Conservation (phyloP, 2,797 vertebrate genomes). For the Siniperca scherzeri region DNA sequence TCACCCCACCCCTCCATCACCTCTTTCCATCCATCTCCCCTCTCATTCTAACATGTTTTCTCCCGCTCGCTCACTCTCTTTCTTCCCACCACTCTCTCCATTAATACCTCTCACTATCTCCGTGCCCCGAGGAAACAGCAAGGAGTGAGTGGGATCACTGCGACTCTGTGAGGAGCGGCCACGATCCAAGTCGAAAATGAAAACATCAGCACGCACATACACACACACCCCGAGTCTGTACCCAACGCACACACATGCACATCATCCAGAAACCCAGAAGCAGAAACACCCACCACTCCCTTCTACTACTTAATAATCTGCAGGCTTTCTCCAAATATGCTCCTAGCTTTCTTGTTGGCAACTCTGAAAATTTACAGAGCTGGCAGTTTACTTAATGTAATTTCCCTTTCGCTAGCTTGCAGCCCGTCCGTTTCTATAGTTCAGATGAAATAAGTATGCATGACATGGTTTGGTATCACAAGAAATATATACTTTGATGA, state of each 20-base stretch:
- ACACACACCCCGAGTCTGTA: not conserved
- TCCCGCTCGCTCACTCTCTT: conserved; percentile 14
- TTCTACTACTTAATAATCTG: conserved; percentile 47
- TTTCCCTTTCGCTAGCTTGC: conserved; percentile 8
- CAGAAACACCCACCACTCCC: conserved; percentile 59
- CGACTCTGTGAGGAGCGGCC: conserved; percentile 36
- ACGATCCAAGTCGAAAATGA: conserved; percentile 58
- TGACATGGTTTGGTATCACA: not conserved
- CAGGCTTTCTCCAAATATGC: conserved; percentile 54
- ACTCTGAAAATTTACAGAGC: conserved; percentile 23
- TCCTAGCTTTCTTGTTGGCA: conserved; percentile 41
- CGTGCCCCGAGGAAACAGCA: conserved; percentile 63
- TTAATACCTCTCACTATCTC: conserved; percentile 65
- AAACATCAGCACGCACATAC: conserved; percentile 36
- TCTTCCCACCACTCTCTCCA: conserved; percentile 71
- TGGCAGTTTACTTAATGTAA: conserved; percentile 36
- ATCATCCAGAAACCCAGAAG: conserved; percentile 44
- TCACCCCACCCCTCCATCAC: conserved; percentile 25
- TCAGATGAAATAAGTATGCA: conserved; percentile 12
- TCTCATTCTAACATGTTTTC: conserved; percentile 17
- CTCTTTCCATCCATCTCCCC: conserved; percentile 31
- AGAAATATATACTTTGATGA: conserved; percentile 4
- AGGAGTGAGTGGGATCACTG: conserved; percentile 63
- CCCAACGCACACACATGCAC: conserved; percentile 19
- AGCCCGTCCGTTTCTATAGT: not conserved